Conservation (phyloP, 1,140 invertebrate genomes). For the Bombus huntii region DNA sequence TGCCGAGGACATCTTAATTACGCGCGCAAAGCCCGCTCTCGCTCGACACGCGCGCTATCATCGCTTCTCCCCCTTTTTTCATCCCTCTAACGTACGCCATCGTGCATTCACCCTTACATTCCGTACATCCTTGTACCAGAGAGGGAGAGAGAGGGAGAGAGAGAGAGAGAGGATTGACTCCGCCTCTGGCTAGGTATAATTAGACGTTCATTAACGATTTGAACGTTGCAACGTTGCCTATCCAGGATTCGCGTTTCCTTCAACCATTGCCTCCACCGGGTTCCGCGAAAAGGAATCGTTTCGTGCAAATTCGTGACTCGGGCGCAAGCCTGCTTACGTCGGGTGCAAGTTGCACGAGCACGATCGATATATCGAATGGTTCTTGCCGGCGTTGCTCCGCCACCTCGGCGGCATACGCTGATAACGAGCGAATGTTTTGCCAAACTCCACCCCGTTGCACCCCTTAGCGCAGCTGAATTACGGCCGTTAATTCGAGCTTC, state of each 20-base stretch:
- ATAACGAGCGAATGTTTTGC: conserved; percentile 75
- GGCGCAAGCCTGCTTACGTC: conserved; percentile 30
- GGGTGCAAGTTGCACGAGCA: conserved; percentile 11
- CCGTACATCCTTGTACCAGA: conserved; percentile 7
- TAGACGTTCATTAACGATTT: conserved; percentile 47
- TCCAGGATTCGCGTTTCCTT: not conserved
- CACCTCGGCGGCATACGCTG: conserved; percentile 74
- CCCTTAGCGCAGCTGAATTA: not conserved
- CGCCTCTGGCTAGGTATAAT: conserved; percentile 31
- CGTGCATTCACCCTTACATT: not conserved
- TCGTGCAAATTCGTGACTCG: conserved; percentile 4
- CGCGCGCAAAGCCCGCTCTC: conserved; percentile 20
- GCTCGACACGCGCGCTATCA: conserved; percentile 17
- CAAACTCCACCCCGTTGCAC: conserved; percentile 42
- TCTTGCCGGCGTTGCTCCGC: conserved; percentile 58
- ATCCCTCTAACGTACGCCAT: not conserved
- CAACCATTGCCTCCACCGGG: not conserved
- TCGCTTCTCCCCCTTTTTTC: not conserved
- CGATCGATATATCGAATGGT: conserved; percentile 79
- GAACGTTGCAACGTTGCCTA: not conserved
- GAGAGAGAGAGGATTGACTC: not conserved
- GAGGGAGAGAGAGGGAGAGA: not conserved
- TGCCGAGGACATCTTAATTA: conserved; percentile 70
- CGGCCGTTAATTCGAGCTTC: conserved; percentile 17
- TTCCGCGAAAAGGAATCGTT: conserved; percentile 7